Evolutionary conservation across 1,140 invertebrate genomes (phyloP).

Genomic region (Euwallacea fornicatus): DNA sequence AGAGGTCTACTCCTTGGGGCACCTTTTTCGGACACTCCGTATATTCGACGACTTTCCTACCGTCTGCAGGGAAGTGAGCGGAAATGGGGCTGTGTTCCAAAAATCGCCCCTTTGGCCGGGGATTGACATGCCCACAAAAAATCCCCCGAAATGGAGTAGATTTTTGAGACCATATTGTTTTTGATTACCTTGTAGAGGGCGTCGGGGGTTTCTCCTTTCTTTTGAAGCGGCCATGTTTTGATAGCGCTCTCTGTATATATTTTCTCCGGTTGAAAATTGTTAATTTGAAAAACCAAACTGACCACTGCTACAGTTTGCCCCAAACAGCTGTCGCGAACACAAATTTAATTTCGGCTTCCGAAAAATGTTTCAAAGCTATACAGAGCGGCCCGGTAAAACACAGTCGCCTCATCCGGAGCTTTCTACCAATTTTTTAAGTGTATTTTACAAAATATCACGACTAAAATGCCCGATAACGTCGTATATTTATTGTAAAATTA

Average conservation of each 20-base stretch:
- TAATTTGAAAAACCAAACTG: no score
- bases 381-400: neutral
- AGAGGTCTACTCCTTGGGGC: slow-evolving; percentile 19
- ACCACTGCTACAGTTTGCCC: no score
- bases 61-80: no score
- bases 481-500: slow-evolving; percentile 56
- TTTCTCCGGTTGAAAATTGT: no score
- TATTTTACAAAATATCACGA: slow-evolving; percentile 55
- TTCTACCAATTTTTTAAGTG: slow-evolving; percentile 39
- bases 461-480: slow-evolving; percentile 54
- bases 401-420: neutral
- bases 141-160: slow-evolving; percentile 14
- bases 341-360: no score
- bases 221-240: neutral
- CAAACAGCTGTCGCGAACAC: no score
- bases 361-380: no score
- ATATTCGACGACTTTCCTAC: neutral
- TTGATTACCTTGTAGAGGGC: slow-evolving; percentile 30
- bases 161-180: slow-evolving; percentile 35
- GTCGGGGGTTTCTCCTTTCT: slow-evolving; percentile 6
- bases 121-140: slow-evolving; percentile 24
- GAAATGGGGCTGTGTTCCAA: neutral
- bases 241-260: neutral
- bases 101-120: neutral
- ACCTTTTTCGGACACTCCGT: slow-evolving; percentile 1